These are phyloP conservation scores for Thalassaphorura encarpata DNA, from an alignment of 1,140 invertebrate genomes.

Conservation along the genomic window DNA sequence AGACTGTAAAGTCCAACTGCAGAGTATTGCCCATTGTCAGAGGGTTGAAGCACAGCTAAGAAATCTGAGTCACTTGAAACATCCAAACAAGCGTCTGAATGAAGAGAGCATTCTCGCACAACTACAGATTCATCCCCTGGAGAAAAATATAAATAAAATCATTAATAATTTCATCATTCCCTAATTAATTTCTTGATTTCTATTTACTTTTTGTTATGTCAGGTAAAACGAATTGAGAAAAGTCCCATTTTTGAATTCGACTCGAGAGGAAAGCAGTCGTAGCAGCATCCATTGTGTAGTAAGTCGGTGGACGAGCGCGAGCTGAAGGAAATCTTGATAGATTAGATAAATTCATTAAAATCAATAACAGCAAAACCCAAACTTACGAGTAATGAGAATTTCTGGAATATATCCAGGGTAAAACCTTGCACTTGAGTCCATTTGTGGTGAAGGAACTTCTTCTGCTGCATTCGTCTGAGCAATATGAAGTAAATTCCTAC, in stretches of 20 bases:
- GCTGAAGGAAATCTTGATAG: conserved; percentile 11
- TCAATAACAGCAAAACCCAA: neutral
- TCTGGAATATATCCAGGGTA: conserved; percentile 32
- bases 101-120: conserved; percentile 28
- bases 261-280: conserved; percentile 32
- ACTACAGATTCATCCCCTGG: conserved; percentile 16
- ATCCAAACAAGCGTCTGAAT: conserved; percentile 30
- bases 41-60: conserved; percentile 28
- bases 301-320: conserved; percentile 21
- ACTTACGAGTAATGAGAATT: conserved; percentile 32
- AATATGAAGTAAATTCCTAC: no score
- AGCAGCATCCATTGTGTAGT: conserved; percentile 31
- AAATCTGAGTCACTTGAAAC: conserved; percentile 25
- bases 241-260: conserved; percentile 33
- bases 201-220: conserved; percentile 23
- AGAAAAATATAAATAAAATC: neutral
- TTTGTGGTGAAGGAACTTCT: no score
- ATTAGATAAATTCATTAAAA: neutral
- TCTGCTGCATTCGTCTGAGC: no score
- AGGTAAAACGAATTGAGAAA: conserved; percentile 26
- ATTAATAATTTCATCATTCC: neutral
- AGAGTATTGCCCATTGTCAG: conserved; percentile 27
- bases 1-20: conserved; percentile 31
- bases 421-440: conserved; percentile 22
- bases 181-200: neutral